These are phyloP conservation scores for Chelonus formosanus DNA, from an alignment of 2,888 invertebrate genomes.

Conservation along the genomic window DNA sequence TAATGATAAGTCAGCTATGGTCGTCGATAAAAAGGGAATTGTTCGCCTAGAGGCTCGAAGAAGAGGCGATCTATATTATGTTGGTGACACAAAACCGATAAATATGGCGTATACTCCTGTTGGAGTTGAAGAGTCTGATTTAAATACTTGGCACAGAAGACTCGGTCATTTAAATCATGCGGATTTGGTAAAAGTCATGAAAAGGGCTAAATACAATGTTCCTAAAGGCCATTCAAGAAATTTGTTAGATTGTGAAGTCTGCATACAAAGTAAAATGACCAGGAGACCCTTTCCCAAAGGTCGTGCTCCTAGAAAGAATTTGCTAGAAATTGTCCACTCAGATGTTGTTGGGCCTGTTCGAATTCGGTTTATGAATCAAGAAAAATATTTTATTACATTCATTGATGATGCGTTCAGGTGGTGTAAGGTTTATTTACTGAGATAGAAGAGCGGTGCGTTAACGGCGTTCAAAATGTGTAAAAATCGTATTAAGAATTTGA, in stretches of 20 bases:
- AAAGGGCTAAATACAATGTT: not conserved
- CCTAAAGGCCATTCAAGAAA: not conserved
- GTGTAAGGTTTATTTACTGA: not conserved
- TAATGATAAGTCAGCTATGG: no score
- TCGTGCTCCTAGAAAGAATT: not conserved
- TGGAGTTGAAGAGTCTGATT: no score
- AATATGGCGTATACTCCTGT: no score
- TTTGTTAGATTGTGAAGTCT: not conserved
- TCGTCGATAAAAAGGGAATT: no score
- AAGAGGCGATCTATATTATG: no score
- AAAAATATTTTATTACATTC: not conserved
- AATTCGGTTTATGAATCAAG: not conserved
- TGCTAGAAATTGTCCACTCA: not conserved
- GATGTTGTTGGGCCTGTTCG: not conserved
- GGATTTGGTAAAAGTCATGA: no score
- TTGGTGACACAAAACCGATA: no score
- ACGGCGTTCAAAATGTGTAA: not conserved
- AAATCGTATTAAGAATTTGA: slow-evolving; percentile 10
- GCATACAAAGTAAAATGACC: not conserved
- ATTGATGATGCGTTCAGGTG: not conserved
- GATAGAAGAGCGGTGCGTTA: not conserved
- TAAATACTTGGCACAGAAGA: no score
- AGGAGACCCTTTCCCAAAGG: not conserved
- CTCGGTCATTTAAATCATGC: no score
- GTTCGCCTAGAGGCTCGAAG: no score